Conservation (phyloP, 1,140 invertebrate genomes). For the Drosophila kohkoa region DNA sequence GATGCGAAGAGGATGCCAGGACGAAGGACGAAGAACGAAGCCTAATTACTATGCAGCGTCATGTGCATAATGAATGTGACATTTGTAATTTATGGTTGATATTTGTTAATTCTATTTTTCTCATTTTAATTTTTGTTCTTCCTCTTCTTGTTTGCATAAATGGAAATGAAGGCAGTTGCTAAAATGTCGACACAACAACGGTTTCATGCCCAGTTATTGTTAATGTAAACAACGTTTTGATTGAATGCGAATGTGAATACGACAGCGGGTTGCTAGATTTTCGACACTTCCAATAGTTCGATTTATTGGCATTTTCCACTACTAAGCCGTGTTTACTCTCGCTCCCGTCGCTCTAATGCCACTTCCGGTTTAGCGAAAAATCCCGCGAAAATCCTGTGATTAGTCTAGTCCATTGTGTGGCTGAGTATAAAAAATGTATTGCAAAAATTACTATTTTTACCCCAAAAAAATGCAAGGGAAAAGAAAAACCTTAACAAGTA, state of each 20-base stretch:
- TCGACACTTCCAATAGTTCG: conserved; percentile 2
- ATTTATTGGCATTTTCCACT: conserved; percentile 41
- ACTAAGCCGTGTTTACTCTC: conserved; percentile 38
- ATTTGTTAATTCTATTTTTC: conserved; percentile 64
- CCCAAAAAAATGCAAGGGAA: conserved; percentile 46
- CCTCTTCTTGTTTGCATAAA: conserved; percentile 45
- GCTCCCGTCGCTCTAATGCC: conserved; percentile 40
- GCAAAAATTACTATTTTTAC: conserved; percentile 58
- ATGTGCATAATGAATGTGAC: conserved; percentile 82
- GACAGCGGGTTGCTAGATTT: conserved; percentile 2
- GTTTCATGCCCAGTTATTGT: conserved; percentile 78
- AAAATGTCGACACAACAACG: conserved; percentile 76
- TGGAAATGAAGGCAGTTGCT: conserved; percentile 61
- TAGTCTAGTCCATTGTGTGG: conserved; percentile 48
- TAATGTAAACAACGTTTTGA: conserved; percentile 63
- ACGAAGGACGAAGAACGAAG: conserved; percentile 18
- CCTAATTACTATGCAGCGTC: conserved; percentile 81
- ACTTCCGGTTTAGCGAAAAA: conserved; percentile 70
- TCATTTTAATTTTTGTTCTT: conserved; percentile 7
- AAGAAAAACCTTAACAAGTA: conserved; percentile 49
- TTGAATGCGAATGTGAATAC: conserved; percentile 20
- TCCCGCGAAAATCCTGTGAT: conserved; percentile 66
- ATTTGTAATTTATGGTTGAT: conserved; percentile 80
- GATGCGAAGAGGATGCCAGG: conserved; percentile 23
- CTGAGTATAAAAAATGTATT: conserved; percentile 34